Evolutionary conservation across 2,113 vertebrate species (phyloP), one percentile per base, ranked within the genome.

Genomic region (Grallaria varia): DNA sequence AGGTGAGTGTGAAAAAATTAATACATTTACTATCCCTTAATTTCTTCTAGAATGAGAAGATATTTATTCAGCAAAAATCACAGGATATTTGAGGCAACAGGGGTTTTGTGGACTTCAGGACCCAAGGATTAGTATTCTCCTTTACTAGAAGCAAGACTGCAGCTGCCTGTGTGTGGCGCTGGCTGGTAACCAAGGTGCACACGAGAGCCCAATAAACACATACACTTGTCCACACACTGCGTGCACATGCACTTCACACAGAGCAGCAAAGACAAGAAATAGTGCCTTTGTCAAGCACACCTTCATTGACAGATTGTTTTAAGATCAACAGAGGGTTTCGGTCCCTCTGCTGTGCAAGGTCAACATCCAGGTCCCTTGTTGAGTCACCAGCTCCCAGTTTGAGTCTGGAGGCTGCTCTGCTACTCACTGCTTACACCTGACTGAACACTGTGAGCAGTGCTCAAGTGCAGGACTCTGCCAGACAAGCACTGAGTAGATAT

Each of bases 201-300:
- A 4, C 1, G 30, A 23, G 24, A 4, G 23, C 40, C 12, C 16
- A 45, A 1, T 13, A 55, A 83, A 40, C 7, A 50, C 6, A 8
- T 2, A 7, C 14, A 47, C 27, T 17, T 0, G 1, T 6, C 6
- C 9, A 14, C 39, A 27, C 5, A 12, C n/a, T n/a, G n/a, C 0
- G 0, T 42, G 10, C 20, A 15, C 9, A 4, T 1, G 9, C 9
- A 24, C 7, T 27, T 39, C 69, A 42, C n/a, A 37, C 2, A 35
- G 42, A 55, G 17, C n/a, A 68, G 9, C 27, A 56, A 45, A 55
- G 30, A 21, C 8, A 18, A 25, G 12, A 10, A 50, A 4, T 15
- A 33, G 14, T n/a, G 19, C 13, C 25, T 14, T 72, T 28, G 20
- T 6, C 17, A 19, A 50, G 4, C 4, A 28, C 5, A 35, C 25